A percentile compares a stretch with the other conserved stretches of the same genome.
Evolutionary conservation across 2,113 vertebrate genomes (phyloP).

Genomic region (Poeciliopsis turrubarensis): DNA sequence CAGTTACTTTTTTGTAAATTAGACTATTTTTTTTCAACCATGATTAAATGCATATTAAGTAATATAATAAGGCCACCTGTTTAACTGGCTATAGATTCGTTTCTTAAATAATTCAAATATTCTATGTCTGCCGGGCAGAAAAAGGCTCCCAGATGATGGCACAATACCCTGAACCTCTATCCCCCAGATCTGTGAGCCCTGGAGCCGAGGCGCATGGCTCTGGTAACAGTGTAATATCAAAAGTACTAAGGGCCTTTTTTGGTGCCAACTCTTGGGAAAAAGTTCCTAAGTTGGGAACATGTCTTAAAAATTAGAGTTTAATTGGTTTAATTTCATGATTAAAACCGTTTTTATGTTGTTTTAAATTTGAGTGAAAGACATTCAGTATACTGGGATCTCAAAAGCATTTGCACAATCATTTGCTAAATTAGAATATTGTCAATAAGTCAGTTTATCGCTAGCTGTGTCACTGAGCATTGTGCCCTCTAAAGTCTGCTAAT

Average conservation of each 20-base stretch:
- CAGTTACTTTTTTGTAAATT: not conserved
- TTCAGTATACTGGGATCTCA: not conserved
- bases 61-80: not conserved
- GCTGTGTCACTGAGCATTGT: no score
- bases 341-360: not conserved
- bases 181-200: no score
- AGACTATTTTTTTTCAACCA: not conserved
- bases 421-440: no score
- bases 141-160: not conserved
- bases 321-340: not conserved
- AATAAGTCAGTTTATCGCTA: no score
- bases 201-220: no score
- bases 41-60: not conserved
- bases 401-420: no score
- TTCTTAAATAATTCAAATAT: not conserved
- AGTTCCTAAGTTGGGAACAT: not conserved
- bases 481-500: no score
- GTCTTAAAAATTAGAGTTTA: not conserved
- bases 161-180: not conserved
- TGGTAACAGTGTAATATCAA: not conserved
- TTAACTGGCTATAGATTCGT: not conserved
- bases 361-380: not conserved
- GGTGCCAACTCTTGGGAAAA: not conserved
- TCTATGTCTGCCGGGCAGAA: not conserved
- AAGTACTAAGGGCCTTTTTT: not conserved